Conservation (phyloP, 2,113 vertebrate genomes). For the Pterocles gutturalis region DNA sequence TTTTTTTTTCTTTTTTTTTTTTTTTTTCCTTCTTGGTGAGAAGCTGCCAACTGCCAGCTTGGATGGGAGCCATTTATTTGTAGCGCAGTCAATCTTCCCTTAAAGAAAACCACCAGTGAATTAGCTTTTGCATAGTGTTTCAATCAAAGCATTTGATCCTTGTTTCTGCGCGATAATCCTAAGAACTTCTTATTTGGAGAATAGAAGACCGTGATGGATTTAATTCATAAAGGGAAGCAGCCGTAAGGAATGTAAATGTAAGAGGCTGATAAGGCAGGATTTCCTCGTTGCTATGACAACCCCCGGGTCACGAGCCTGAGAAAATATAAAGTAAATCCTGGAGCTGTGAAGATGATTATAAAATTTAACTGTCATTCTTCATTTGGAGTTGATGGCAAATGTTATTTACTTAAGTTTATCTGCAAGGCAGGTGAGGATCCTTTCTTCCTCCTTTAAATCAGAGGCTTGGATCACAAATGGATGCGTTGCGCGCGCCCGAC, state of each 20-base stretch:
- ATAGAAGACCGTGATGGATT: conserved; percentile 84
- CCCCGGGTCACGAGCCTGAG: conserved; percentile 86
- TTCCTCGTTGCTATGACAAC: conserved; percentile 91
- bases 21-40: not conserved
- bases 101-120: conserved; percentile 76
- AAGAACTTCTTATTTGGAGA: conserved; percentile 86
- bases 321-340: conserved; percentile 86
- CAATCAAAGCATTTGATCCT: conserved; percentile 85
- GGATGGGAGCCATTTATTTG: conserved; percentile 74
- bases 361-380: conserved; percentile 91
- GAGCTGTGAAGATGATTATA: conserved; percentile 89
- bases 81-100: conserved; percentile 66
- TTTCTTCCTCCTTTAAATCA: conserved; percentile 57
- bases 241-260: conserved; percentile 86
- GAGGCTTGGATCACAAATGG: conserved; percentile 69
- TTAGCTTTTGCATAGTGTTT: conserved; percentile 81
- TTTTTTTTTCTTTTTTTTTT: not conserved
- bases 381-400: conserved; percentile 88
- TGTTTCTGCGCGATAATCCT: conserved; percentile 85
- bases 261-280: conserved; percentile 87
- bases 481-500: conserved; percentile 45
- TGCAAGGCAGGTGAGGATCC: conserved; percentile 75
- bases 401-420: conserved; percentile 86
- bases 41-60: conserved; percentile 52
- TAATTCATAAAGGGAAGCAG: conserved; percentile 85